Evolutionary conservation across 2,888 invertebrate species (phyloP), one percentile per base, ranked within the genome.

Genomic region (Dynastes grantii): DNA sequence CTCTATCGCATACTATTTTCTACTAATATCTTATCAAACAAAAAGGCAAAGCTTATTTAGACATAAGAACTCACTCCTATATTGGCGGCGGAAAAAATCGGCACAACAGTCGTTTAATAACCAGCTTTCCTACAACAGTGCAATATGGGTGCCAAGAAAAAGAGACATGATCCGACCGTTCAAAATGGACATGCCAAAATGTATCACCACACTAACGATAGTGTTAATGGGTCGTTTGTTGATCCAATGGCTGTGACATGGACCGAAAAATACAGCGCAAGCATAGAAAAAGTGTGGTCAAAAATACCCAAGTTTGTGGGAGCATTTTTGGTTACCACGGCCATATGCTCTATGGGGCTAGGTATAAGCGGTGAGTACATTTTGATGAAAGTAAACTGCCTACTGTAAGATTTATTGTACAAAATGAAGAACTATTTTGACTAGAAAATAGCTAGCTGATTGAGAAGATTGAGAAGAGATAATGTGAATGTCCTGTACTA

Each of bases 321-420:
- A 37, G 90, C 90, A 2, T 87, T 91, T 75, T 88, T 93, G 13
- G 92, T 92, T 0, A 92, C 92, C 0, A 83, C 92, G 0, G 92
- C 92, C 0, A 89, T 93, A 29, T 93, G 93, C 84, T 89, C 91
- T 13, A 89, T 93, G 63, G 93, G 93, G 71, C 89, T 93, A 9
- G 92, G 92, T 0, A 88, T 93, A 55, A 90, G 92, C 89, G 93
- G 93, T 93, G 86, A 85, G 86, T 82, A 40, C 45, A 51, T 1
- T 45, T 61, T 73, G 8, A 5, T 71, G 9, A 49, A 2, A 76
- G 11, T 76, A 68, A 37, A 45, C 45, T 11, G 32, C 6, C 32
- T 37, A 5, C 6, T 37, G 32, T 37, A 37, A 37, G 32, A 37
- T 37, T 37, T 11, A 45, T 8, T 45, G 11, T 45, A 45, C 8